Evolutionary conservation across 2,888 invertebrate genomes (phyloP).

Genomic region (Leptinotarsa juncta): DNA sequence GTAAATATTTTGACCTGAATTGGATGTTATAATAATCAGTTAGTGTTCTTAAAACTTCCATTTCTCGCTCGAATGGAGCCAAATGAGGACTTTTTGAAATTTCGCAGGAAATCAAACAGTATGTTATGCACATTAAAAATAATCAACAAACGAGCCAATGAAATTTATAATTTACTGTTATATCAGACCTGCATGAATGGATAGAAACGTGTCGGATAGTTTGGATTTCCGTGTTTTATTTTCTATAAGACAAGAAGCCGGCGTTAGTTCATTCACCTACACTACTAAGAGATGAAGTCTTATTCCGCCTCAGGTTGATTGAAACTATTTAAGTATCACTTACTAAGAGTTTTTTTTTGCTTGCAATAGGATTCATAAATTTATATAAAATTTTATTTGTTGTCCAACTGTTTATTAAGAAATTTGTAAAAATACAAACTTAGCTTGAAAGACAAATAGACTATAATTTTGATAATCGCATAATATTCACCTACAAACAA

Average conservation of each 20-base stretch:
- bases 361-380: too few species aligned
- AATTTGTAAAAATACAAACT: too few species aligned
- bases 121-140: neutral
- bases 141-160: neutral
- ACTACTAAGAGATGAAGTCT: neutral
- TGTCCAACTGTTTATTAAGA: too few species aligned
- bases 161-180: slow-evolving; percentile 8
- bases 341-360: too few species aligned
- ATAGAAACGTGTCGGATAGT: slow-evolving; percentile 10
- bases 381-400: too few species aligned
- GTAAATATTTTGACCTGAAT: slow-evolving; percentile 2
- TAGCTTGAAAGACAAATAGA: too few species aligned
- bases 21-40: neutral
- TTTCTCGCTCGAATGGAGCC: neutral
- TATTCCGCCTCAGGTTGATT: neutral
- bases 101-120: neutral
- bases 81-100: neutral
- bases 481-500: too few species aligned
- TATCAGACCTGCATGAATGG: slow-evolving; percentile 1
- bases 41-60: neutral
- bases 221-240: slow-evolving; percentile 7
- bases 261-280: slow-evolving; percentile 16
- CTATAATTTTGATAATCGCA: too few species aligned
- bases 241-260: slow-evolving; percentile 1
- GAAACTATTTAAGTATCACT: neutral